Evolutionary conservation across 2,797 vertebrate genomes (phyloP).

Genomic region (Clarias pachynema): DNA sequence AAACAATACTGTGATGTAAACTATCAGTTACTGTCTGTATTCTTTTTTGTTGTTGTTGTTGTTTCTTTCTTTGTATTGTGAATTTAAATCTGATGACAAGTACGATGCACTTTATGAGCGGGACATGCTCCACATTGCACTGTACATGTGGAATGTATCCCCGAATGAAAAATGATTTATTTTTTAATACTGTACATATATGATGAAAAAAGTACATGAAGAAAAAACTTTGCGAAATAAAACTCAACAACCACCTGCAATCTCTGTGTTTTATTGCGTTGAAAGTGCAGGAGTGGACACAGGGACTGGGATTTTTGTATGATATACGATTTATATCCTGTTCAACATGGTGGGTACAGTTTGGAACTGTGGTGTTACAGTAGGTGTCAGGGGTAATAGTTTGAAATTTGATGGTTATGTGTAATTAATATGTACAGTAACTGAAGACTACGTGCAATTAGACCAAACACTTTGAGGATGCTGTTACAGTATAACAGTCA

Average conservation of each 20-base stretch:
- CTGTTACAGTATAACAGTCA: neutral
- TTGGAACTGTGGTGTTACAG: neutral
- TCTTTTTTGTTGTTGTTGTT: conserved; percentile 12
- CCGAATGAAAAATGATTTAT: conserved; percentile 86
- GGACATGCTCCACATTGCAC: conserved; percentile 86
- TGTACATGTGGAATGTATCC: conserved; percentile 89
- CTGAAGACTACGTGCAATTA: neutral
- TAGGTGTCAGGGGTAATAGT: neutral
- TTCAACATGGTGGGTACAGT: neutral
- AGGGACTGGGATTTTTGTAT: too few species aligned
- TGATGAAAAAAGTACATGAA: conserved; percentile 45
- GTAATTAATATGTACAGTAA: neutral
- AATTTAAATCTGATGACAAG: conserved; percentile 65
- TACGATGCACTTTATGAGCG: conserved; percentile 82
- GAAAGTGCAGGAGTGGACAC: neutral
- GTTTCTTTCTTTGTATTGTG: conserved; percentile 60
- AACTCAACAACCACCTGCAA: conserved; percentile 51
- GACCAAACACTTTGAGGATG: neutral
- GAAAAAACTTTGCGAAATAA: conserved; percentile 76
- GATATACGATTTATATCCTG: neutral
- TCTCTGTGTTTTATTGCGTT: conserved; percentile 23
- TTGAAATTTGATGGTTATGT: neutral
- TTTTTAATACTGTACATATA: conserved; percentile 90
- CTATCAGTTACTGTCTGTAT: conserved; percentile 59
- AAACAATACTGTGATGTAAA: conserved; percentile 70